These are phyloP conservation scores for Malacoctenus gilli DNA, from an alignment of 2,797 vertebrate species.

Conservation along the genomic window DNA sequence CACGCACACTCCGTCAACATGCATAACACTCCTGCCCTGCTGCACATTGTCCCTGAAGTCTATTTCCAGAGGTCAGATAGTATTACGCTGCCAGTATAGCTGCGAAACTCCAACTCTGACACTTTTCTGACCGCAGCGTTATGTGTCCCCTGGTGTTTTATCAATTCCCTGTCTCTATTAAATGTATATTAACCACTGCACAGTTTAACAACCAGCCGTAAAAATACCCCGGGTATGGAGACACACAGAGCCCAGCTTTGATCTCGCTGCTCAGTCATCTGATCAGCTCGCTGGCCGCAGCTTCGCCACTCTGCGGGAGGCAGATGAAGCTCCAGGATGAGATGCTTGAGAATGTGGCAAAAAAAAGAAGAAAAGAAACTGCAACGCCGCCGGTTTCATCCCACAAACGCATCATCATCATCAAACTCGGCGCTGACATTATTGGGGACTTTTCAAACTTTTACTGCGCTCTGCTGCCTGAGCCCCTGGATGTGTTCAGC, in stretches of 20 bases:
- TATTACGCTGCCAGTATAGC: conserved; percentile 67
- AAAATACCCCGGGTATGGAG: conserved; percentile 62
- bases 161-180: conserved; percentile 60
- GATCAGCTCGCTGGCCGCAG: conserved; percentile 47
- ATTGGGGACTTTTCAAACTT: conserved; percentile 42
- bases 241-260: conserved; percentile 46
- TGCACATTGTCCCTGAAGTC: conserved; percentile 74
- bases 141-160: conserved; percentile 49
- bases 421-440: too few species aligned
- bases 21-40: conserved; percentile 51
- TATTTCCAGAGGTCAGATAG: conserved; percentile 75
- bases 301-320: conserved; percentile 38
- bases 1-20: conserved; percentile 11
- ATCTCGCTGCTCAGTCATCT: conserved; percentile 49
- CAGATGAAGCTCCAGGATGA: conserved; percentile 29
- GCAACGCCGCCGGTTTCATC: too few species aligned
- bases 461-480: conserved; percentile 6
- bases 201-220: conserved; percentile 59
- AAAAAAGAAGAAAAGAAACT: background rate
- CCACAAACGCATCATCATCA: too few species aligned
- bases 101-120: conserved; percentile 64
- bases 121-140: conserved; percentile 56
- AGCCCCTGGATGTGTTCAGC: too few species aligned
- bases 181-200: conserved; percentile 54
- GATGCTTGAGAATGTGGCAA: conserved; percentile 9